Evolutionary conservation across 1,140 invertebrate species (phyloP), one percentile per base, ranked within the genome.

Genomic region (Diachasma alloeum): DNA sequence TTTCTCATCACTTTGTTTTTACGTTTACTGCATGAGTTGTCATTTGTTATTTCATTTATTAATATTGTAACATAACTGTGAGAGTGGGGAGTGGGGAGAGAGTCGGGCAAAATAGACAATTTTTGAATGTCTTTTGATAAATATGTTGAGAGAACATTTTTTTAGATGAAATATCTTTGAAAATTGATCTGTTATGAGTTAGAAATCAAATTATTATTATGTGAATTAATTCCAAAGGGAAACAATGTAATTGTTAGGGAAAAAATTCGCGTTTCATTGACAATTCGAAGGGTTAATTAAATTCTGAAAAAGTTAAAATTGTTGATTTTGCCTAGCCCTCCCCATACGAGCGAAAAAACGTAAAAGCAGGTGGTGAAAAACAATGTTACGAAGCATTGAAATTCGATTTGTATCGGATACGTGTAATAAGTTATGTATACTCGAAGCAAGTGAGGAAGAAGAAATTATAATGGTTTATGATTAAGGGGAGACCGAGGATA

Each of bases 321-420:
- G 31, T 6, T 31, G 6, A 31, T 31, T 31, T 31, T 31, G 31
- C 31, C 31, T 31, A 31, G 31, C 6, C 31, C 6, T 6, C 6
- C 31, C 31, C 31, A 31, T 31, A 31, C 31, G 31, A 31, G 6
- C 2, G 6, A 31, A 31, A 31, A 31, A 31, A 31, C 31, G 2
- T 2, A 3, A 31, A 31, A 31, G 31, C 31, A 31, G 6, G 31
- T 31, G 31, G 31, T 31, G 31, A 31, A 31, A 6, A 31, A 31
- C 31, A 36, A 66, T 74, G 22, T 24, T 48, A 0, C 17, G 39
- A 68, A 39, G 48, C 67, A 68, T 69, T 31, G 44, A 42, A 63
- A 39, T 68, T 75, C 67, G 44, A 53, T 78, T 74, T 74, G 17
- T 78, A 78, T 71, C 19, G 44, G 74, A 68, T 37, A 74, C 39